Base-by-base conservation (phyloP, 2,888 invertebrate genomes). In the Empis stercorea region DNA sequence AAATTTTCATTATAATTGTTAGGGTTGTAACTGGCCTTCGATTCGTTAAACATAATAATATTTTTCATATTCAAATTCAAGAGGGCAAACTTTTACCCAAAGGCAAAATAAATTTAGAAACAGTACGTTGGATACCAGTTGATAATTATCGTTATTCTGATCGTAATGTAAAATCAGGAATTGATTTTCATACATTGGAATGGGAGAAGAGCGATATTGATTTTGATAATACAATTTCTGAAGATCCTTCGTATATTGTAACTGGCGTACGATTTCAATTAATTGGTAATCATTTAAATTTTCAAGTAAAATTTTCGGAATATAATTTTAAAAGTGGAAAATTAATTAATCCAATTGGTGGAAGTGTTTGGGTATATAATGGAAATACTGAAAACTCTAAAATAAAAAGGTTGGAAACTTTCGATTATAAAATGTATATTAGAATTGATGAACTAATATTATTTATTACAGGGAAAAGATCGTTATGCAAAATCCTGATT, bases 201-300 rank as follows among this genome's bases (percentile, higher is more conserved):
- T 85, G 80, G 71, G 80, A 83, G 59, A 75, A 75, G 54, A 69
- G 86, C 47, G 80, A 79, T 0, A 68, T 87, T 1, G 87, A 87
- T 63, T 66, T 87, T 55, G 87, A 87, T 58, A 81, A 84, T 58
- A 64, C 87, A 44, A 70, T 73, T 30, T 79, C 79, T 0, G 78
- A 7, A 5, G 32, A 78, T 47, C 23, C 36, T 5, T 30, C 42
- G 7, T 75, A 80, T 56, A 70, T 86, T 6, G 61, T 87, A 36
- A 87, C 86, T 44, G 84, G 80, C 30, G 69, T 79, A 0, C 76
- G 80, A 54, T 83, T 86, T 66, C 74, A 81, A 47, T 71, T 77
- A 62, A 71, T 87, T 27, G 87, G 87, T n/a, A 73, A 80, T 0
- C 86, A 87, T 61, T 61, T 87, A 47, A 87, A 87, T 66, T 76